These are phyloP conservation scores for Xestoiulus laeticollis DNA, from an alignment of 2,888 invertebrate species.

Conservation along the genomic window DNA sequence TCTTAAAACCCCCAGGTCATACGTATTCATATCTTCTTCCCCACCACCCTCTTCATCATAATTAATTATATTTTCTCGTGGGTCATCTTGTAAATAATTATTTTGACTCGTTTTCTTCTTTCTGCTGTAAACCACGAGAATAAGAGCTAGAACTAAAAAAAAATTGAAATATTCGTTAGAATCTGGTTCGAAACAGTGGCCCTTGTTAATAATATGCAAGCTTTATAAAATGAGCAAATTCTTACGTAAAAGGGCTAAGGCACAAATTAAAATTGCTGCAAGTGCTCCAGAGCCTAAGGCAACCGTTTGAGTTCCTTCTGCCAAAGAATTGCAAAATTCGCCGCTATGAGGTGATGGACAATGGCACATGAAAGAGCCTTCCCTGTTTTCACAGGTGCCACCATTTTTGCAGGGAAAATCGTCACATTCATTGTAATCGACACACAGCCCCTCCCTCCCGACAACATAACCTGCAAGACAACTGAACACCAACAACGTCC, in stretches of 20 bases:
- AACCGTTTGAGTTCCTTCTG: constrained; percentile 59
- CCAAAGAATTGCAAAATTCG: constrained; percentile 58
- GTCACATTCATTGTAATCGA: constrained; percentile 59
- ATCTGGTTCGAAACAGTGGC: neutral
- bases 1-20: constrained; percentile 82
- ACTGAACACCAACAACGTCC: constrained; percentile 36
- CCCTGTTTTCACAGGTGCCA: constrained; percentile 56
- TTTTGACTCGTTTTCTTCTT: constrained; percentile 72
- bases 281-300: constrained; percentile 68
- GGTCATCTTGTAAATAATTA: constrained; percentile 90
- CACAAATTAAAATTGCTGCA: constrained; percentile 88
- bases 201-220: neutral
- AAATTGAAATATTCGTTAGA: neutral
- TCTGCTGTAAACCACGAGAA: constrained; percentile 84
- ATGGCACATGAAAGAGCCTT: constrained; percentile 57
- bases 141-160: constrained; percentile 70
- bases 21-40: constrained; percentile 91
- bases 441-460: constrained; percentile 55
- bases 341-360: constrained; percentile 58
- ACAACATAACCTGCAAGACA: constrained; percentile 54
- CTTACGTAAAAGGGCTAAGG: constrained; percentile 83
- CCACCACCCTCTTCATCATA: constrained; percentile 99
- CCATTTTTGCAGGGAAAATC: constrained; percentile 56
- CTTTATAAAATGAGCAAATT: no score
- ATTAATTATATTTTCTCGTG: constrained; percentile 95